Evolutionary conservation across 1,140 invertebrate species (phyloP), one percentile per base, ranked within the genome.

Genomic region (Mycetomoellerius zeteki): DNA sequence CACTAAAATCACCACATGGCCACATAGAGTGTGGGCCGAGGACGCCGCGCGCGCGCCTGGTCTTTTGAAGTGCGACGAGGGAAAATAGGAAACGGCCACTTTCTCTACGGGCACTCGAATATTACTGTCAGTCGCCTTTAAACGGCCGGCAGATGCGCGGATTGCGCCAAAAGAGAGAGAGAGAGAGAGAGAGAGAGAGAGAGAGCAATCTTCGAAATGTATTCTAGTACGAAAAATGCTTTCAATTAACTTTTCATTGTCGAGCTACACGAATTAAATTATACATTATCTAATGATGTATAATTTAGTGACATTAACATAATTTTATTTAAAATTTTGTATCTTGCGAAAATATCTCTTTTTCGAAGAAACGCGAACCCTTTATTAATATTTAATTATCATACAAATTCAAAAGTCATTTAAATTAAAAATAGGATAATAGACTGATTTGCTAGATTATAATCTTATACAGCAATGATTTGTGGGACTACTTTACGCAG

Each of bases 1-100:
- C 77, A 75, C 80, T 91, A 91, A 92, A 89, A 89, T 88, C 86
- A 86, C 89, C 92, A 92, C 88, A 91, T 92, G 89, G 92, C 90
- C 82, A n/a, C 54, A 14, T 47, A 80, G 62, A 64, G 86, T 64
- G 24, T 60, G 71, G 67, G 54, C 62, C 67, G 72, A 60, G 65
- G 47, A 78, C 37, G 76, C 60, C 64, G 67, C 81, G 72, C 73
- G 60, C 64, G n/a, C 71, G 80, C 50, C 75, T 90, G 71, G 50
- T 82, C 89, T 88, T 90, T 91, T 90, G 80, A 91, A 91, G 89
- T 91, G 89, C 60, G 76, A 76, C 75, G 80, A 21, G 73, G 78
- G 82, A 88, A 91, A 91, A 91, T 90, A 90, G 89, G 86, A 88
- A 91, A 90, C 56, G 60, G 67, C 16, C 50, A 56, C 80, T 89